phyloP scores from a whole-genome alignment of 1,140 invertebrate genomes.

The Belonocnema kinseyi region DNA sequence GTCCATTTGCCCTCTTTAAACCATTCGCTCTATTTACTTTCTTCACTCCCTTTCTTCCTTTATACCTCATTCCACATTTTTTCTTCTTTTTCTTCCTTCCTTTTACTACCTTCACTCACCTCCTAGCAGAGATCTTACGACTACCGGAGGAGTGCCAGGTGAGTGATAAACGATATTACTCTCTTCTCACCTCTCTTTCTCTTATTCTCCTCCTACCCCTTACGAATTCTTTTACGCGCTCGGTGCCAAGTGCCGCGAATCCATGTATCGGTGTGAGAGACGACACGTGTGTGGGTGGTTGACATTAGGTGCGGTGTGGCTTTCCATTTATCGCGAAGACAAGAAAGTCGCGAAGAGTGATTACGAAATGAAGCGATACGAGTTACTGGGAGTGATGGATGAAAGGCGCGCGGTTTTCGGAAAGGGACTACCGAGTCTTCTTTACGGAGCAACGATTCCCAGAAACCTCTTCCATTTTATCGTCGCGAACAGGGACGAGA shows the following conservation, averaged over 20 bases:
- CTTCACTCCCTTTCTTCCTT: constrained; percentile 36
- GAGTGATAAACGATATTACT: constrained; percentile 69
- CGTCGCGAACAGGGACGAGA: constrained; percentile 13
- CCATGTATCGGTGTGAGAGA: not conserved
- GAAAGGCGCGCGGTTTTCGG: not conserved
- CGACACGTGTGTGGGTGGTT: not conserved
- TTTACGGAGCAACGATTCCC: not conserved
- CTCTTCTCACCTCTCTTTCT: constrained; percentile 52
- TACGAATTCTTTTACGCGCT: constrained; percentile 31
- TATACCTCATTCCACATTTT: constrained; percentile 43
- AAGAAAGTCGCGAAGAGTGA: not conserved
- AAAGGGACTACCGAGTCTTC: too few relatives aligned
- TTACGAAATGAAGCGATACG: not conserved
- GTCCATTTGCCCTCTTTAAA: constrained; percentile 23
- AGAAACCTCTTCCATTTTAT: constrained; percentile 17
- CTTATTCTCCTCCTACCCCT: constrained; percentile 32
- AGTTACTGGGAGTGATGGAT: not conserved
- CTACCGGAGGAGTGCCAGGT: constrained; percentile 63
- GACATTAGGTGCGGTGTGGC: not conserved
- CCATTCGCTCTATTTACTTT: constrained; percentile 28
- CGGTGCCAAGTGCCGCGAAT: constrained; percentile 27
- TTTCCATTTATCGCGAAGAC: not conserved
- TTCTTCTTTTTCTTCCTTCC: constrained; percentile 44
- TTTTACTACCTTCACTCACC: constrained; percentile 37
- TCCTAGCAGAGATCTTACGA: constrained; percentile 55